Percentiles rank a stretch among this genome's conserved stretches.
phyloP scores from a whole-genome alignment of 1,140 invertebrate species.

The Drosophila azteca region DNA sequence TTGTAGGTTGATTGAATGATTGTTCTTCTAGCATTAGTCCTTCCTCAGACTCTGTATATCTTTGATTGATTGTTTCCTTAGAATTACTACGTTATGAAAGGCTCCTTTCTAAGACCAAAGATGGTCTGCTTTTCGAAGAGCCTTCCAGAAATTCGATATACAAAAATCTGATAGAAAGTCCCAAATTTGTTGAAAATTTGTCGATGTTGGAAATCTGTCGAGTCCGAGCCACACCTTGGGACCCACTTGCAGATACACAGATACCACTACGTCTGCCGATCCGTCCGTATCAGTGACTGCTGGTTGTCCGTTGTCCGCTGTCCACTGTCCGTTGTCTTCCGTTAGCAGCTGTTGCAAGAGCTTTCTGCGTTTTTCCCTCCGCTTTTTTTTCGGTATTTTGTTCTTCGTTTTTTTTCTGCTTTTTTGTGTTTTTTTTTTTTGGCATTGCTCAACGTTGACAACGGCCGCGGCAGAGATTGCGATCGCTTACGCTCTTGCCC shows the following conservation, averaged over 20 bases:
- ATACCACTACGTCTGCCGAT: constrained; percentile 9
- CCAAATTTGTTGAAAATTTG: constrained; percentile 6
- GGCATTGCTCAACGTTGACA: constrained; percentile 60
- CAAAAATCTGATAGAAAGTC: background rate
- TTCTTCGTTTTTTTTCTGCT: constrained; percentile 35
- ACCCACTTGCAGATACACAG: no score
- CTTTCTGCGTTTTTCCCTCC: constrained; percentile 35
- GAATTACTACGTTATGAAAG: no score
- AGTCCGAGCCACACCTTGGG: no score
- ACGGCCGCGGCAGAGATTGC: constrained; percentile 45
- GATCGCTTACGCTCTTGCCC: constrained; percentile 44
- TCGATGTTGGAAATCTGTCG: background rate
- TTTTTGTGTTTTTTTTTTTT: constrained; percentile 28
- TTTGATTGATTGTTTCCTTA: no score
- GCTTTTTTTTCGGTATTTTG: constrained; percentile 24
- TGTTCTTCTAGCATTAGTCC: background rate
- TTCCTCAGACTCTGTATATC: no score
- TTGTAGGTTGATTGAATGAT: background rate
- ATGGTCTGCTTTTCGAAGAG: no score
- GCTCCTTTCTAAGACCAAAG: no score
- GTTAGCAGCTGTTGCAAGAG: constrained; percentile 60
- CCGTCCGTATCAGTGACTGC: background rate
- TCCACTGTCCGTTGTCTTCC: constrained; percentile 48
- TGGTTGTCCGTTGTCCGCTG: constrained; percentile 2
- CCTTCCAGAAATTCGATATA: background rate